These are phyloP conservation scores for Drosophila colorata DNA, from an alignment of 2,888 invertebrate genomes.

Conservation along the genomic window DNA sequence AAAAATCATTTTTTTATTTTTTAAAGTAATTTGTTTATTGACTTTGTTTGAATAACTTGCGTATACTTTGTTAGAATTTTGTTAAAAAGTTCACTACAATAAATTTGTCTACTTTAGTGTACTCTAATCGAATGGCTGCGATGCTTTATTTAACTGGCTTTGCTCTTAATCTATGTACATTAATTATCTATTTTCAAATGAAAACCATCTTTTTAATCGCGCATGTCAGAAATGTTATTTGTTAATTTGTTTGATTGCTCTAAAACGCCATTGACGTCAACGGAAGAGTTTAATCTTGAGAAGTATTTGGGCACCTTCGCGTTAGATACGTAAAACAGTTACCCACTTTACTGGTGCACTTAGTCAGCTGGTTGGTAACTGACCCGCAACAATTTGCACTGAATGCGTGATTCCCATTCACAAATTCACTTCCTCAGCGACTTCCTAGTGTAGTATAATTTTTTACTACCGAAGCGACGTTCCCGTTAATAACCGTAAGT, in stretches of 20 bases:
- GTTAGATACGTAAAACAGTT: constrained; percentile 14
- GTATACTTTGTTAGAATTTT: too few species aligned
- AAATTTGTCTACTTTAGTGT: too few species aligned
- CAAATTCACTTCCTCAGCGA: constrained; percentile 42
- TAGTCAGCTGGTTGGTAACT: constrained; percentile 35
- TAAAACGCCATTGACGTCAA: constrained; percentile 47
- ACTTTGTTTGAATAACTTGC: too few species aligned
- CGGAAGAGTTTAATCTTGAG: constrained; percentile 24
- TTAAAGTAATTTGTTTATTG: too few species aligned
- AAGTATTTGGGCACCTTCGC: constrained; percentile 19
- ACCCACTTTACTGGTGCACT: constrained; percentile 1
- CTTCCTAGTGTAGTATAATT: constrained; percentile 39
- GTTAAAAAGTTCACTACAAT: too few species aligned
- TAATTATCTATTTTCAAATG: not conserved
- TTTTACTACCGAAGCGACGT: constrained; percentile 15
- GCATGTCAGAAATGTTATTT: not conserved
- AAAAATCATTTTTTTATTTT: too few species aligned
- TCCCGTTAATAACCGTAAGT: constrained; percentile 25
- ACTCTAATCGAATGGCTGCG: too few species aligned
- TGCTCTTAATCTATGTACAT: not conserved
- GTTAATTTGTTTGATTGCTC: not conserved
- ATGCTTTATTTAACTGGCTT: not conserved
- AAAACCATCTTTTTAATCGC: not conserved
- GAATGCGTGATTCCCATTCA: constrained; percentile 35
- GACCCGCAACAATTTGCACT: constrained; percentile 38